Evolutionary conservation across 2,888 invertebrate species (phyloP).

Genomic region (Steromphala cineraria): DNA sequence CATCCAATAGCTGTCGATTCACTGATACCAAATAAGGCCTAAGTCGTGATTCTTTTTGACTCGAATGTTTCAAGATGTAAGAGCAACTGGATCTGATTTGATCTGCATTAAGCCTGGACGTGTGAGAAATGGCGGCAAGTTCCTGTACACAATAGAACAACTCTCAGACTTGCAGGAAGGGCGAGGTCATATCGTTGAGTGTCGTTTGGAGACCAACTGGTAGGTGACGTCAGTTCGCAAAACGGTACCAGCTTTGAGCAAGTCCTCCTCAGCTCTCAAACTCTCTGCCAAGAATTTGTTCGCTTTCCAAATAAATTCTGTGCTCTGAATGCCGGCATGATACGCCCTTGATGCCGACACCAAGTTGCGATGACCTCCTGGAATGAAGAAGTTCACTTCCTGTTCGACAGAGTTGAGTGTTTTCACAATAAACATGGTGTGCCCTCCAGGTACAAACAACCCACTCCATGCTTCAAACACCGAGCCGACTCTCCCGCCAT

Average conservation of each 20-base stretch:
- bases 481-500: neutral
- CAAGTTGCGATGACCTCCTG: constrained; percentile 12
- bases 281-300: constrained; percentile 1
- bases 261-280: neutral
- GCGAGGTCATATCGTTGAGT: neutral
- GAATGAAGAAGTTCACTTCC: constrained; percentile 18
- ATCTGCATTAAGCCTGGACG: neutral
- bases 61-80: constrained; percentile 19
- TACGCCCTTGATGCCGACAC: neutral
- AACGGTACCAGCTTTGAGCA: constrained; percentile 11
- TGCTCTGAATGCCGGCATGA: neutral
- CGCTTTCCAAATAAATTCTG: constrained; percentile 25
- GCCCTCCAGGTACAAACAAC: constrained; percentile 7
- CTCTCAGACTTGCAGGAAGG: neutral
- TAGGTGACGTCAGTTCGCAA: constrained; percentile 21
- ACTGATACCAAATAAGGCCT: neutral
- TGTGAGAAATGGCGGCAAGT: neutral
- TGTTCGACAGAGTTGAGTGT: constrained; percentile 14
- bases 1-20: neutral
- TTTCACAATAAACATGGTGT: constrained; percentile 29
- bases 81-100: constrained; percentile 12
- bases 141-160: constrained; percentile 9
- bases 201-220: no score
- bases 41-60: neutral
- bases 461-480: neutral